Percentiles rank a stretch among this genome's conserved stretches.
Evolutionary conservation across 2,113 vertebrate species (phyloP).

Genomic region (Vidua chalybeata): DNA sequence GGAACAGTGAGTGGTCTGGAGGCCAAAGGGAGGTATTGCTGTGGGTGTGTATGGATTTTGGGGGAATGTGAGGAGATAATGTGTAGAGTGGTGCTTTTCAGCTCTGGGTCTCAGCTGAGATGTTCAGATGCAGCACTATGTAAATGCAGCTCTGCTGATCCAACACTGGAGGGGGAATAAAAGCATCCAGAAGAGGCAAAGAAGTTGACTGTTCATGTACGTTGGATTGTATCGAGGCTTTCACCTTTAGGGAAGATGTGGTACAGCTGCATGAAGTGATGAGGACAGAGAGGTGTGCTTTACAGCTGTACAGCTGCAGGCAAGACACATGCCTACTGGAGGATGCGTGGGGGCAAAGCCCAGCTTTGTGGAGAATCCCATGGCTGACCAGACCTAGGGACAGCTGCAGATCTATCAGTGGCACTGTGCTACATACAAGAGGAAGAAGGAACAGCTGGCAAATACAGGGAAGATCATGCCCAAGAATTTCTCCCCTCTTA

Average conservation of each 20-base stretch:
- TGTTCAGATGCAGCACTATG: not conserved
- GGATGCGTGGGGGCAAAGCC: not conserved
- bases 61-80: not conserved
- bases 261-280: accelerated
- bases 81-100: not conserved
- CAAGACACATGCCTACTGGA: not conserved
- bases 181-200: not conserved
- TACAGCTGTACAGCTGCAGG: not conserved
- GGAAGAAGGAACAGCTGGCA: not conserved
- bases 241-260: not conserved
- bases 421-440: not conserved
- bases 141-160: not conserved
- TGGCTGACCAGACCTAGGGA: not conserved
- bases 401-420: not conserved
- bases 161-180: not conserved
- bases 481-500: not conserved
- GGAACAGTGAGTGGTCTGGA: not conserved
- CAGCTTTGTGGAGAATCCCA: accelerated
- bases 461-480: not conserved
- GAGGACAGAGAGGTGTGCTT: not conserved
- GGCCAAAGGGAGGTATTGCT: not conserved
- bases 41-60: not conserved
- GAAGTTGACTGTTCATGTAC: not conserved
- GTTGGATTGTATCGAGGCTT: not conserved
- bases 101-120: not conserved